These are phyloP conservation scores for Ciconia nigra DNA, from an alignment of 2,797 vertebrate species.

Conservation along the genomic window DNA sequence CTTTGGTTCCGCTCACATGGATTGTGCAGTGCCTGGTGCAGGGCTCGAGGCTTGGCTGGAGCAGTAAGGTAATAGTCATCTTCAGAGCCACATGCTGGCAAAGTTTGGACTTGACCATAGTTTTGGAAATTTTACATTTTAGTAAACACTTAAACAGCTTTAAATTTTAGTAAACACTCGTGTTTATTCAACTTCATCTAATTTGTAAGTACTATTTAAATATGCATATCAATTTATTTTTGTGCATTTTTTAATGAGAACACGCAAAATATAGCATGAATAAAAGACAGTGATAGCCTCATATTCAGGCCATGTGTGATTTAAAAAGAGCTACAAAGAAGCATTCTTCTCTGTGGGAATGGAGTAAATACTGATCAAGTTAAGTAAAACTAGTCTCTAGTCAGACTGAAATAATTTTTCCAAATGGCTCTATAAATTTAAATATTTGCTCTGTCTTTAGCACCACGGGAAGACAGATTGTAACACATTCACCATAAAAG, in stretches of 20 bases:
- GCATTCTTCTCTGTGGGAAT: background rate
- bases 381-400: background rate
- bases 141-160: background rate
- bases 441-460: constrained; percentile 13
- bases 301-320: background rate
- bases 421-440: constrained; percentile 34
- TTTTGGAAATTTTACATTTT: background rate
- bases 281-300: background rate
- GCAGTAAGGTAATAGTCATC: background rate
- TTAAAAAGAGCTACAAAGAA: background rate
- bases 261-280: background rate
- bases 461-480: constrained; percentile 7
- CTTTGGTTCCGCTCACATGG: background rate
- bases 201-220: background rate
- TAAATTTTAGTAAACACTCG: background rate
- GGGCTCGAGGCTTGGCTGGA: background rate
- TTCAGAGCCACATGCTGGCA: background rate
- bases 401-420: background rate
- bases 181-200: background rate
- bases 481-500: background rate
- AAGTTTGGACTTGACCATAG: background rate
- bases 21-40: background rate
- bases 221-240: background rate
- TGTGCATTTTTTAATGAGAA: background rate
- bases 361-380: background rate